Evolutionary conservation across 2,888 invertebrate genomes (phyloP), one percentile per base, ranked within the genome.

Genomic region (Orthosia cruda): DNA sequence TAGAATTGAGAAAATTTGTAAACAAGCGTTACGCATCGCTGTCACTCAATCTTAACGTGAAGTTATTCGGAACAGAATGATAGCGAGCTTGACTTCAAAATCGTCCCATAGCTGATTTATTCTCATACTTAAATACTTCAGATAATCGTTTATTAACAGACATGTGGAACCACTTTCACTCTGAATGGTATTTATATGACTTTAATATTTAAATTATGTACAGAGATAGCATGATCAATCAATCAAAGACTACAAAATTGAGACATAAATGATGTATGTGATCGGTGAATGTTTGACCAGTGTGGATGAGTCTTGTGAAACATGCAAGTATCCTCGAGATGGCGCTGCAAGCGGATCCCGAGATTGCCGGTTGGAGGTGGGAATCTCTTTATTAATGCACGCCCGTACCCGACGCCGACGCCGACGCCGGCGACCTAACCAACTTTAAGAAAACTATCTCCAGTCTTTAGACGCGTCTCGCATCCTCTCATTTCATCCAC

Each of bases 381-480:
- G 85, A 80, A 87, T 87, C 87, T 91, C 89, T 90, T 93, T 92
- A 93, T 93, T 93, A 94, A 93, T 92, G 90, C 91, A 91, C 74
- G 67, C 77, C 66, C 73, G 74, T 77, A 67, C 77, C 83, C 78
- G 74, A 79, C 89, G 81, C 87, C 40, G 81, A 87, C 40, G 40
- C 59, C 89, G 84, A 87, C 71, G 78, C 74, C 88, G 84, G 85
- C 88, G 86, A 88, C 91, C 89, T 92, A 94, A 93, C 93, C 91
- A 93, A 93, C 92, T 94, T 94, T 90, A 92, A 93, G 93, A 93
- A 94, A 93, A 93, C 94, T 91, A 91, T 89, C 84, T 86, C 84
- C 80, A 88, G 87, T 88, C 88, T 85, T 81, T 73, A 91, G 87
- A 88, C 87, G 87, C 84, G 85, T 81, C 88, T 88, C 81, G 81